Percentiles rank a stretch among this genome's conserved stretches.
These are phyloP conservation scores for Takifugu bimaculatus DNA, from an alignment of 2,113 vertebrate genomes.

Conservation along the genomic window DNA sequence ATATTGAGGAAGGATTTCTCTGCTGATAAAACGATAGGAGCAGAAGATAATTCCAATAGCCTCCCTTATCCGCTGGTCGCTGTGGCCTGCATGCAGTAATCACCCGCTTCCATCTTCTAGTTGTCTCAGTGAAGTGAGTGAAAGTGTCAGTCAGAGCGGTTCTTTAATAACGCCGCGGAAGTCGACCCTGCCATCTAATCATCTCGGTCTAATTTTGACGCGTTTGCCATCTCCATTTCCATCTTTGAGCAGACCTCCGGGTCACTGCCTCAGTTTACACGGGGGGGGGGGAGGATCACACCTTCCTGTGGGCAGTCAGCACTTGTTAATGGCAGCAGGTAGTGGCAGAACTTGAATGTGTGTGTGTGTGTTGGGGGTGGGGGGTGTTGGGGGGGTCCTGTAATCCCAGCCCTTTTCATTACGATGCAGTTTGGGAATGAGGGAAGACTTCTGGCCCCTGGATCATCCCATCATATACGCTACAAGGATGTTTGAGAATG, in stretches of 20 bases:
- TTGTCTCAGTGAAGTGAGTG: constrained; percentile 27
- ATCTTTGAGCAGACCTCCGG: constrained; percentile 50
- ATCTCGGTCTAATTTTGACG: constrained; percentile 38
- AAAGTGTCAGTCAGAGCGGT: constrained; percentile 39
- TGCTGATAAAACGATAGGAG: no score
- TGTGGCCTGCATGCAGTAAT: constrained; percentile 3
- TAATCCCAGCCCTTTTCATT: constrained; percentile 58
- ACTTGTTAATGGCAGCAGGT: constrained; percentile 7
- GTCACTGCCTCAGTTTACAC: constrained; percentile 3
- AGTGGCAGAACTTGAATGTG: no score
- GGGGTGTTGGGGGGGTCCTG: constrained; percentile 32
- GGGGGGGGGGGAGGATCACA: no score
- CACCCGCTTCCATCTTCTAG: constrained; percentile 31
- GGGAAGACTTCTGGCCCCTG: constrained; percentile 36
- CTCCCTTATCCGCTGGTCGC: no score
- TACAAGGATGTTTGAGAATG: constrained; percentile 18
- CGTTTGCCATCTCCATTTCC: constrained; percentile 47
- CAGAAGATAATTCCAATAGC: no score
- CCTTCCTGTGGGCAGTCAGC: no score
- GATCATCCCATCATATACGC: constrained; percentile 33
- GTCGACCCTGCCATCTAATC: constrained; percentile 42
- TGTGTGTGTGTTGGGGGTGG: no score
- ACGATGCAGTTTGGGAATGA: constrained; percentile 21
- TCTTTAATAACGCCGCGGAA: constrained; percentile 41
- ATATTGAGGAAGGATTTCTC: no score